These are phyloP conservation scores for Hylia prasina DNA, from an alignment of 2,113 vertebrate genomes.

Conservation along the genomic window DNA sequence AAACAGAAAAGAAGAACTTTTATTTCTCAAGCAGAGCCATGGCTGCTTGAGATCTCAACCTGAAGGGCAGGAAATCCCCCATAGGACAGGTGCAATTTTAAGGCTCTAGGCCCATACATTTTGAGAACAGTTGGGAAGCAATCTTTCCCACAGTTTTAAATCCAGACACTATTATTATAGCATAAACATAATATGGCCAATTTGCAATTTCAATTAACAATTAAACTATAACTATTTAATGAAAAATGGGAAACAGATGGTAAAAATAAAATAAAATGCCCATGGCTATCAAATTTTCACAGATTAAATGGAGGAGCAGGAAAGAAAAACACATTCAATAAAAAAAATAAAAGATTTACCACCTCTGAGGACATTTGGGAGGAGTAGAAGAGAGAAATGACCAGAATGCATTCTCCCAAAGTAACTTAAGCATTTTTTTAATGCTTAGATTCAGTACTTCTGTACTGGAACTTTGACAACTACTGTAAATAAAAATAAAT, in stretches of 20 bases:
- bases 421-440: neutral
- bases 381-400: neutral
- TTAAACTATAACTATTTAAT: constrained; percentile 57
- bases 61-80: neutral
- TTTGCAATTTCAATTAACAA: constrained; percentile 61
- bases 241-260: constrained; percentile 59
- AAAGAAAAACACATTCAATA: neutral
- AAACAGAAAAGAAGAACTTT: neutral
- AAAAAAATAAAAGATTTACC: neutral
- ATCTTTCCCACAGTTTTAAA: constrained; percentile 27
- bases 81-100: constrained; percentile 16
- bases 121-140: constrained; percentile 32
- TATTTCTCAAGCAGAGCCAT: neutral
- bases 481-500: constrained; percentile 45
- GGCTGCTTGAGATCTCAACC: neutral
- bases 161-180: constrained; percentile 24
- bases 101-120: neutral
- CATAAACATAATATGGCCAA: constrained; percentile 34
- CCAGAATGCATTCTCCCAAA: neutral
- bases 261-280: constrained; percentile 41
- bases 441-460: neutral
- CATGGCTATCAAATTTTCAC: constrained; percentile 16
- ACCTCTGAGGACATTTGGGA: neutral
- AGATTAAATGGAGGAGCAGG: neutral
- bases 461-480: neutral